These are phyloP conservation scores for Fulica atra DNA, from an alignment of 2,113 vertebrate genomes.

Conservation along the genomic window DNA sequence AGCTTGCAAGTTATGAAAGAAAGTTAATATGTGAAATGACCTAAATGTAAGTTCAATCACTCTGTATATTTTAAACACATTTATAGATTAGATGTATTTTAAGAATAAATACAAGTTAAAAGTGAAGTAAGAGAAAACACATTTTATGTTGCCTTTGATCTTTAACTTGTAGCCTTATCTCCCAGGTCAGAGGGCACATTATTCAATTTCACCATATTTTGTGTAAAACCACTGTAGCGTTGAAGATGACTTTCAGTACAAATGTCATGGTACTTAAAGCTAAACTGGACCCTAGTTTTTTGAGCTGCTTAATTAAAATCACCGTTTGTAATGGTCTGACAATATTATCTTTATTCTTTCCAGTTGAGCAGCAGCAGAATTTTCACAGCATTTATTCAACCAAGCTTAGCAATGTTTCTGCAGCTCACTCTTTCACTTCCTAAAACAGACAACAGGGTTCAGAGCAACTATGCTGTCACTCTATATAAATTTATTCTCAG, in stretches of 20 bases:
- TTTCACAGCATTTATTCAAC: slow-evolving; percentile 81
- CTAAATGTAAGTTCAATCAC: slow-evolving; percentile 10
- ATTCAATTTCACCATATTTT: slow-evolving; percentile 87
- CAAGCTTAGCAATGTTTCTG: slow-evolving; percentile 74
- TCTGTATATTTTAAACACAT: slow-evolving; percentile 8
- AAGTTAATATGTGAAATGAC: not conserved
- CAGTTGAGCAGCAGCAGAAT: slow-evolving; percentile 78
- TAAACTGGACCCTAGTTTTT: slow-evolving; percentile 82
- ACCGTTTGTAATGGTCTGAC: slow-evolving; percentile 79
- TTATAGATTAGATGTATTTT: slow-evolving; percentile 51
- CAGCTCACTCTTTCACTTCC: slow-evolving; percentile 68
- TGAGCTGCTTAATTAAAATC: slow-evolving; percentile 86
- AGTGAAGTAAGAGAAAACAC: slow-evolving; percentile 72
- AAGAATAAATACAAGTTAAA: slow-evolving; percentile 69
- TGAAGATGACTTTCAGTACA: slow-evolving; percentile 85
- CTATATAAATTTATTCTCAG: slow-evolving; percentile 50
- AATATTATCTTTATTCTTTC: slow-evolving; percentile 84
- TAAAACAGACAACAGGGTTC: slow-evolving; percentile 64
- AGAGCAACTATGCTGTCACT: slow-evolving; percentile 54
- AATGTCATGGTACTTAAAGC: slow-evolving; percentile 86
- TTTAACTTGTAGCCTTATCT: slow-evolving; percentile 85
- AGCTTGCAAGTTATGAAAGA: not conserved
- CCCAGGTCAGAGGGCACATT: slow-evolving; percentile 79
- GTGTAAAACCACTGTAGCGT: slow-evolving; percentile 84
- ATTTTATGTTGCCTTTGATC: slow-evolving; percentile 81